phyloP scores from a whole-genome alignment of 2,797 vertebrate species.

The Picus viridis region DNA sequence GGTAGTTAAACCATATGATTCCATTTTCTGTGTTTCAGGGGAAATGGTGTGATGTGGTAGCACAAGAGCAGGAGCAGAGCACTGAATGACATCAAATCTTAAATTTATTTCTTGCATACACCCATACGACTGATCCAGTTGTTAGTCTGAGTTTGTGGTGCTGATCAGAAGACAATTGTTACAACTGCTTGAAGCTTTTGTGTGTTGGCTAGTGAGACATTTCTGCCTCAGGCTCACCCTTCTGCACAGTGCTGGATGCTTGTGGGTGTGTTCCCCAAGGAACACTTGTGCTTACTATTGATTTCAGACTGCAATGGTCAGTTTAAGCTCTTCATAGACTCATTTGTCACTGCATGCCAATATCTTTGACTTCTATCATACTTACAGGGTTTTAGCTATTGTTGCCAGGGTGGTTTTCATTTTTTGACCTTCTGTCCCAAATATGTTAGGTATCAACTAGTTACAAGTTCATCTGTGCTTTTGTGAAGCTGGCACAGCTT shows the following conservation, averaged over 20 bases:
- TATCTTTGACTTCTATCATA: background rate
- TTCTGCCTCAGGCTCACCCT: background rate
- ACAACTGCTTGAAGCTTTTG: background rate
- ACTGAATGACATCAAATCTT: background rate
- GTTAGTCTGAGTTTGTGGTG: background rate
- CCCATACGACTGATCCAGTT: background rate
- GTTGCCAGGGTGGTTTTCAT: background rate
- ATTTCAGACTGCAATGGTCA: background rate
- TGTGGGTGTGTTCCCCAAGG: background rate
- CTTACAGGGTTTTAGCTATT: background rate
- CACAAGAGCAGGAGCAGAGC: background rate
- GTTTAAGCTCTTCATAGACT: background rate
- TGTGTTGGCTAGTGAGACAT: background rate
- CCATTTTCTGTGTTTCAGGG: background rate
- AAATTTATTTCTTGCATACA: background rate
- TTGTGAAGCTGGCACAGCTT: background rate
- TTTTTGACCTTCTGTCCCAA: background rate
- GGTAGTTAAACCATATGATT: background rate
- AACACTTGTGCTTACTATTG: background rate
- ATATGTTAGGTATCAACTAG: background rate
- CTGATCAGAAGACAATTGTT: background rate
- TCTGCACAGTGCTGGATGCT: background rate
- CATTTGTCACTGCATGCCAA: background rate
- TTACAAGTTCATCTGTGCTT: background rate
- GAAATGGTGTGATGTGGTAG: background rate